Evolutionary conservation across 1,140 invertebrate species (phyloP).

Genomic region (Lycorma delicatula): DNA sequence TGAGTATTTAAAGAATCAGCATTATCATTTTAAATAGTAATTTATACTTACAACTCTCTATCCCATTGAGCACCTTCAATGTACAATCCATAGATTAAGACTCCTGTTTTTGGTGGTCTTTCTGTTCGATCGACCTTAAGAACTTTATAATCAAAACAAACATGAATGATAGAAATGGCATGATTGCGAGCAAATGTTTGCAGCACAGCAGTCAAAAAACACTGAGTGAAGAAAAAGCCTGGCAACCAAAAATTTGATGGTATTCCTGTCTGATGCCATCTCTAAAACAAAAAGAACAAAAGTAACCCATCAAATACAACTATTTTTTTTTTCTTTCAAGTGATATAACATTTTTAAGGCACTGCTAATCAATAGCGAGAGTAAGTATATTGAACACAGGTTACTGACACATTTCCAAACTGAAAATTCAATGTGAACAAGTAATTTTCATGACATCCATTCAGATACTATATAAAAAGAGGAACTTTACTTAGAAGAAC

Average conservation of each 20-base stretch:
- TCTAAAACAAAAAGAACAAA: constrained; percentile 33
- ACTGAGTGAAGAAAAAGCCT: constrained; percentile 91
- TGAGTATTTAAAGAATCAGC: neutral
- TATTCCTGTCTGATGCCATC: constrained; percentile 71
- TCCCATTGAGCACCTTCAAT: constrained; percentile 82
- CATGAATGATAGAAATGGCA: constrained; percentile 77
- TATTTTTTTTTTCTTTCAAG: neutral
- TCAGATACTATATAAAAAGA: no score
- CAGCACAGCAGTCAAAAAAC: constrained; percentile 85
- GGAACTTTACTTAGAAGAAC: no score
- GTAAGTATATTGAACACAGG: neutral
- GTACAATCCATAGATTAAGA: constrained; percentile 77
- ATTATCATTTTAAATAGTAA: neutral
- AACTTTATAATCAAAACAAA: constrained; percentile 73
- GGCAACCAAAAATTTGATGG: constrained; percentile 84
- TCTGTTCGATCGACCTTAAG: constrained; percentile 34
- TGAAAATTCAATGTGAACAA: no score
- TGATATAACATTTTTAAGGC: neutral
- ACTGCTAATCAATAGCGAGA: neutral
- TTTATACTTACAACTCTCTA: constrained; percentile 36
- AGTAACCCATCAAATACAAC: neutral
- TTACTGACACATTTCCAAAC: no score
- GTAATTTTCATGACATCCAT: no score
- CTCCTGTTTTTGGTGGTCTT: constrained; percentile 48
- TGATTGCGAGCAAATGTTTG: constrained; percentile 87